phyloP scores from a whole-genome alignment of 1,140 invertebrate species.

The Heliconius eleuchia region DNA sequence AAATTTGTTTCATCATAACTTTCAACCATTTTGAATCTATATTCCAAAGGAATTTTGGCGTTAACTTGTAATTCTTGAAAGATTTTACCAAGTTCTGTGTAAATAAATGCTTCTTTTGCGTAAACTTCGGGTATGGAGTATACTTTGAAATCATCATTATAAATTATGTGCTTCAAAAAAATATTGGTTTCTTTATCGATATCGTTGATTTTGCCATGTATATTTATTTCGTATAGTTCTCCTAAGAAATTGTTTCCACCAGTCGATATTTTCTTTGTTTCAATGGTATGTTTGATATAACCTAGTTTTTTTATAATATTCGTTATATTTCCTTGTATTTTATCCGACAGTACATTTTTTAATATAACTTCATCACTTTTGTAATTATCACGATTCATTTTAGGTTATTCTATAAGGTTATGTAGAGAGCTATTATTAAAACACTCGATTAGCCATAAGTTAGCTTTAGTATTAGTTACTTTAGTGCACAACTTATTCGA shows the following conservation, averaged over 20 bases:
- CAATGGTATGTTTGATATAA: conserved; percentile 38
- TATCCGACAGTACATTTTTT: conserved; percentile 29
- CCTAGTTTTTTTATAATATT: conserved; percentile 45
- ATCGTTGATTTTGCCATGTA: conserved; percentile 44
- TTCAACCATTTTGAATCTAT: conserved; percentile 55
- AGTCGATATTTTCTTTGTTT: conserved; percentile 43
- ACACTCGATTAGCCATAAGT: neutral
- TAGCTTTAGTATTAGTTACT: neutral
- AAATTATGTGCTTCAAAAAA: conserved; percentile 58
- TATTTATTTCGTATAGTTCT: conserved; percentile 50
- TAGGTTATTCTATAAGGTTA: neutral
- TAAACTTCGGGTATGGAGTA: conserved; percentile 51
- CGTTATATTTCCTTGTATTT: conserved; percentile 40
- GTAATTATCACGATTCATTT: conserved; percentile 18
- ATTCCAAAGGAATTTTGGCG: conserved; percentile 44
- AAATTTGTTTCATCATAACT: conserved; percentile 48
- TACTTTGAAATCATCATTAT: conserved; percentile 50
- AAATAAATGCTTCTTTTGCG: conserved; percentile 51
- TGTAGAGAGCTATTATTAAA: neutral
- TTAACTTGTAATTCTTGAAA: conserved; percentile 51
- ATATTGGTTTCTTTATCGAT: conserved; percentile 49
- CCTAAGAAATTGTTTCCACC: conserved; percentile 56
- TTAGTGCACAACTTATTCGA: neutral
- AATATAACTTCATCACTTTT: conserved; percentile 15
- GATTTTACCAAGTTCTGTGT: conserved; percentile 50